Evolutionary conservation across 2,888 invertebrate genomes (phyloP).

Genomic region (Dasysyrphus tricinctus): DNA sequence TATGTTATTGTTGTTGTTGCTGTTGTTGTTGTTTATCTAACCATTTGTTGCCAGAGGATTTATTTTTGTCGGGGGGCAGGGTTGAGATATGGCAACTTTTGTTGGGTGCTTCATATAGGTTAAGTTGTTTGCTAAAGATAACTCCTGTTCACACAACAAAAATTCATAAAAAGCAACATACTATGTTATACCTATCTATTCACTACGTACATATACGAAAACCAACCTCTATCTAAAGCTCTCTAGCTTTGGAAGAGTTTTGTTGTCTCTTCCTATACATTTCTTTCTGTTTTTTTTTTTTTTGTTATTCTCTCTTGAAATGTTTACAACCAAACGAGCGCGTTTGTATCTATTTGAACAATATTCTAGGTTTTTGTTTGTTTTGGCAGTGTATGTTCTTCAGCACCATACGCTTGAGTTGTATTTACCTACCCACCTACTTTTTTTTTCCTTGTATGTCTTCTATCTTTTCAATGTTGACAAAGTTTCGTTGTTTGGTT

Average conservation of each 20-base stretch:
- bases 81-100: neutral
- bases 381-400: slow-evolving; percentile 70
- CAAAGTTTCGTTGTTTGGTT: slow-evolving; percentile 62
- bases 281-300: neutral
- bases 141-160: slow-evolving; percentile 64
- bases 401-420: slow-evolving; percentile 67
- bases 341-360: slow-evolving; percentile 67
- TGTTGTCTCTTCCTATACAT: slow-evolving; percentile 26
- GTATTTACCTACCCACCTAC: slow-evolving; percentile 25
- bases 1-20: neutral
- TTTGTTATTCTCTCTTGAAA: slow-evolving; percentile 39
- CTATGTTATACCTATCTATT: neutral
- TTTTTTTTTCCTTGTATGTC: slow-evolving; percentile 31
- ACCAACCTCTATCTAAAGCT: slow-evolving; percentile 25
- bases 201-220: neutral
- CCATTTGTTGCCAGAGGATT: slow-evolving; percentile 65
- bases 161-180: slow-evolving; percentile 27
- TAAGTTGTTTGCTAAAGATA: slow-evolving; percentile 73
- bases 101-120: slow-evolving; percentile 49
- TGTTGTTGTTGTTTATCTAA: slow-evolving; percentile 47
- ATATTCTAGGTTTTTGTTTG: slow-evolving; percentile 62
- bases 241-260: slow-evolving; percentile 30
- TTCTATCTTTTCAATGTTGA: slow-evolving; percentile 49
- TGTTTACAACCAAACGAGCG: slow-evolving; percentile 63
- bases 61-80: slow-evolving; percentile 12